Evolutionary conservation across 2,113 vertebrate genomes (phyloP), one percentile per base, ranked within the genome.

Genomic region (Arothron firmamentum): DNA sequence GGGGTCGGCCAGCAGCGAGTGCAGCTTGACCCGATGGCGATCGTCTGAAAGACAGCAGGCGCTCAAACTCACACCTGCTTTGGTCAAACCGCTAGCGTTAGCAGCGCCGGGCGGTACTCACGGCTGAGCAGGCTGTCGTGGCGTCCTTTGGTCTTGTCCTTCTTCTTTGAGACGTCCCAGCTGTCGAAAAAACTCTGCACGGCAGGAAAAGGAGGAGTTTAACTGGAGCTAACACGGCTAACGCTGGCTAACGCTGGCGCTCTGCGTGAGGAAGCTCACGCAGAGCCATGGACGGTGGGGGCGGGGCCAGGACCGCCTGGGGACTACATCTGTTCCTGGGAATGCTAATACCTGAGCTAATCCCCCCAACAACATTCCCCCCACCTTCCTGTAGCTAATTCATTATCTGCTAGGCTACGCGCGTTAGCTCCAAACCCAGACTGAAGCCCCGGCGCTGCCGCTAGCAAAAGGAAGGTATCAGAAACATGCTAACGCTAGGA

Each of bases 161-260:
- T 98, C 90, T 96, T 97, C 82, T 96, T 98, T 0, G 93, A 93
- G 70, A 94, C 92, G 59, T 98, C 95, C 94, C 95, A 96, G 77
- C 93, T 93, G 65, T 96, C 93, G 65, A 98, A 98, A 83, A 98
- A 98, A 65, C 95, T 98, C 96, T 98, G 86, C 43, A 61, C 67
- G 74, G 16, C 57, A 11, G 78, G 16, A 8, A 23, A 17, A 41
- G 10, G 4, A 9, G 17, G 31, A 10, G 10, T 52, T 52, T 15
- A 20, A 54, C 57, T 1, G 12, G 3, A 56, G 59, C 28, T 0
- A 3, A 52, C 16, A 59, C 58, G 10, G 28, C 49, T 38, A 65
- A 74, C 52, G 52, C 56, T 31, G 10, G 28, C 49, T 38, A 65
- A 74, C 52, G 52, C 56, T 31, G 59, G 51, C 20, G 59, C 55